Base-by-base conservation (phyloP, 2,113 vertebrate genomes). In the Periophthalmodon schlosseri region DNA sequence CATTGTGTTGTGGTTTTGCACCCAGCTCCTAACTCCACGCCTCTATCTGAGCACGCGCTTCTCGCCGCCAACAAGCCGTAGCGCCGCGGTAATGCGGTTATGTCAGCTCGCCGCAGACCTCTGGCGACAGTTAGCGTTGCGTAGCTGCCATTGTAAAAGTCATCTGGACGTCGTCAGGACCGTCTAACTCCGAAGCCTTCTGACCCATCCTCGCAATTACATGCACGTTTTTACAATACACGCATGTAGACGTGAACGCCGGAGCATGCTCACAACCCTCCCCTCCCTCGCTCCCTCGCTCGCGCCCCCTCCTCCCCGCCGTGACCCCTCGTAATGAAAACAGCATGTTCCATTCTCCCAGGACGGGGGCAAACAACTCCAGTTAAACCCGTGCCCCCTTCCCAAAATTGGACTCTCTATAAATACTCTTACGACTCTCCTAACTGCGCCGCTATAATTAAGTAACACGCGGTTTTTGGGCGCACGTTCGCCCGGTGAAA, bases 261-360 rank as follows among this genome's bases (percentile, higher is more conserved):
- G 71, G 74, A 47, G 69, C 50, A 74, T 72, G 70, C 76, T 87
- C 79, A 83, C 79, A 83, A 83, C 79, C 79, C 58, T 83, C 89
- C 84, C 78, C 80, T 79, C 79, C 64, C 70, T 52, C 80, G 66
- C 74, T 68, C 79, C 73, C 71, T 23, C 73, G 33, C 65, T 47
- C 66, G 77, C 75, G 71, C 54, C 33, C 64, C 69, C 77, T 66
- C 58, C 64, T 68, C 63, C 74, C 20, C 56, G 39, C 60, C 46
- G 44, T 73, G 67, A 81, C 84, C 82, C 77, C 33, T 49, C 58
- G 15, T 93, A 94, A 94, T 94, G 88, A 91, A 92, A 91, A 89
- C 93, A 93, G 94, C 91, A 94, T 94, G 94, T 93, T 89, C 70
- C 67, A 81, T 86, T 84, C 90, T 88, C 84, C 70, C 69, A 85